These are phyloP conservation scores for Fukomys damarensis DNA, from an alignment of 2,113 vertebrate species.

Conservation along the genomic window DNA sequence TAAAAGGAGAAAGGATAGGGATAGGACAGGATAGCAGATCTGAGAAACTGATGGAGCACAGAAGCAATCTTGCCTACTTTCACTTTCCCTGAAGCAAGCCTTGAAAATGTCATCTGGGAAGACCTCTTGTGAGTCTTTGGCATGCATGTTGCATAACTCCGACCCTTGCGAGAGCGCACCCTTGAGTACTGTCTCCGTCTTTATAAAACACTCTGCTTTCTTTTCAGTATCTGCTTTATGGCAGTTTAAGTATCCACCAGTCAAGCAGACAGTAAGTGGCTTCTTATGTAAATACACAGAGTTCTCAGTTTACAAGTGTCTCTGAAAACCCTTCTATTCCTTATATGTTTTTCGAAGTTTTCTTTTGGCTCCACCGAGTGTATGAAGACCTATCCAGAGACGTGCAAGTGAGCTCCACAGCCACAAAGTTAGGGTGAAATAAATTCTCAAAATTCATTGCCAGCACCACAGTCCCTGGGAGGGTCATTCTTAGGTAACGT, in stretches of 20 bases:
- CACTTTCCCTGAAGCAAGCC: neutral
- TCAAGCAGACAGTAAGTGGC: conserved; percentile 42
- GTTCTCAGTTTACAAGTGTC: neutral
- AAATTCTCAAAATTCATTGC: neutral
- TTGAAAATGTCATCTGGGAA: neutral
- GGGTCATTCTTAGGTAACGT: neutral
- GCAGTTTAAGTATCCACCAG: conserved; percentile 13
- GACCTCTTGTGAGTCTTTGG: neutral
- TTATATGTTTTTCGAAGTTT: conserved; percentile 51
- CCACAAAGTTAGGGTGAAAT: neutral
- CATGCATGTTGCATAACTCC: fast-evolving
- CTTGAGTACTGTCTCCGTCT: neutral
- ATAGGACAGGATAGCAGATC: neutral
- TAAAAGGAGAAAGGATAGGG: no score
- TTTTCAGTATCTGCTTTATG: neutral
- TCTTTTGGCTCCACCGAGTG: neutral
- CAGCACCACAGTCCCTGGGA: neutral
- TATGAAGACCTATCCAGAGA: neutral
- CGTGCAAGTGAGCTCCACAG: neutral
- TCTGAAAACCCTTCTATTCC: conserved; percentile 26
- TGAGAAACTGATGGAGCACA: neutral
- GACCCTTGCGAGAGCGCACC: neutral
- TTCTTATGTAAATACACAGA: conserved; percentile 50
- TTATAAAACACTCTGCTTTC: conserved; percentile 25
- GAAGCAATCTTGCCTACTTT: neutral